These are phyloP conservation scores for Pygoscelis adeliae DNA, from an alignment of 2,113 vertebrate species.

Conservation along the genomic window DNA sequence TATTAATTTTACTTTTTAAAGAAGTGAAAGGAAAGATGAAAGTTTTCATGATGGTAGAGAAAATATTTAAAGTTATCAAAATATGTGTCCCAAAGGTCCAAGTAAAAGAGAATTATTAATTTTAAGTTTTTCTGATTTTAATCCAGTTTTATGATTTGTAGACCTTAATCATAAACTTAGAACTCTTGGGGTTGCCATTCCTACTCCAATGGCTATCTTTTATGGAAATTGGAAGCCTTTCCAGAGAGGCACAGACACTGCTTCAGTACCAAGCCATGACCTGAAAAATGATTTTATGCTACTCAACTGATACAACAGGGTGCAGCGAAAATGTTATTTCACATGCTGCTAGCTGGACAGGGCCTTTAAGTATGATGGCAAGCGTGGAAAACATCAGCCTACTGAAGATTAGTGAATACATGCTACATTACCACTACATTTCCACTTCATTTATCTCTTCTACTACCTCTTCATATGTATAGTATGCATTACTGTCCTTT, in stretches of 20 bases:
- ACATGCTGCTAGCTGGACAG: neutral
- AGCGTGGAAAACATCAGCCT: neutral
- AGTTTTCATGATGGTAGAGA: neutral
- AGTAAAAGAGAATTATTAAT: neutral
- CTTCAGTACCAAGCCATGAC: neutral
- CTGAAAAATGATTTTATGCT: neutral
- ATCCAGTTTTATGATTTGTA: neutral
- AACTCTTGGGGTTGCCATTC: neutral
- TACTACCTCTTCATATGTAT: neutral
- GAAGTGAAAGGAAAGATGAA: neutral
- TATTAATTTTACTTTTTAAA: neutral
- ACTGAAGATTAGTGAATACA: neutral
- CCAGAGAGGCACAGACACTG: neutral
- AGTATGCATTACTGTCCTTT: neutral
- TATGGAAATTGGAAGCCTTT: neutral
- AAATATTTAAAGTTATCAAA: neutral
- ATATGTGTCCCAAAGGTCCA: neutral
- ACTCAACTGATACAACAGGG: neutral
- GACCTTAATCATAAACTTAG: neutral
- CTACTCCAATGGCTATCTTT: neutral
- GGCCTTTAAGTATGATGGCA: neutral
- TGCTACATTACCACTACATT: accelerated
- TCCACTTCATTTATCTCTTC: neutral
- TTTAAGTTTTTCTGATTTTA: neutral
- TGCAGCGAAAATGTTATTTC: neutral